These are phyloP conservation scores for Drosophila parthenogenetica DNA, from an alignment of 2,888 invertebrate genomes.

Conservation along the genomic window DNA sequence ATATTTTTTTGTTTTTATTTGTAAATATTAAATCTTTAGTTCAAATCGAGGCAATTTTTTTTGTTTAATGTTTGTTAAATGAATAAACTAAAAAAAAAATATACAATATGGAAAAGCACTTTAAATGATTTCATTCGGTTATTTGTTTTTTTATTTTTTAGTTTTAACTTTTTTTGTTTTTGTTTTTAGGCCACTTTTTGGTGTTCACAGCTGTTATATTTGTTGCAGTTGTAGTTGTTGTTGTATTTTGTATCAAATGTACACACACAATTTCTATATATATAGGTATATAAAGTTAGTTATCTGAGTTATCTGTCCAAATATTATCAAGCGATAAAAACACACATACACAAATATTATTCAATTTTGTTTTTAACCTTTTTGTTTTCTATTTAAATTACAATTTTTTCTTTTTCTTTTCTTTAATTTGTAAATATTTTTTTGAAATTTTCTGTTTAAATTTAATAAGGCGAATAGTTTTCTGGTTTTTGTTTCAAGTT, in stretches of 20 bases:
- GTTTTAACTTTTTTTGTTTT: constrained; percentile 40
- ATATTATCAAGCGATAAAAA: constrained; percentile 60
- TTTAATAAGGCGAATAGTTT: constrained; percentile 50
- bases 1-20: constrained; percentile 21
- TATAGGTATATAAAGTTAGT: constrained; percentile 27
- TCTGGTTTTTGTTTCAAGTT: constrained; percentile 15
- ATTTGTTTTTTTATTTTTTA: constrained; percentile 22
- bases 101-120: constrained; percentile 58
- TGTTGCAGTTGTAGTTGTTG: constrained; percentile 17
- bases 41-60: constrained; percentile 71
- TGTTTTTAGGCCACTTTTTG: constrained; percentile 75
- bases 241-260: constrained; percentile 23
- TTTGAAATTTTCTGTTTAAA: constrained; percentile 22
- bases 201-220: constrained; percentile 74
- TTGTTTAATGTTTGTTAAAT: constrained; percentile 11
- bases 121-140: constrained; percentile 45
- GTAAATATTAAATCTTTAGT: constrained; percentile 74
- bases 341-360: constrained; percentile 70
- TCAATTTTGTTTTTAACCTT: constrained; percentile 17
- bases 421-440: constrained; percentile 47
- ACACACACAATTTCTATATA: constrained; percentile 42
- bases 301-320: constrained; percentile 38
- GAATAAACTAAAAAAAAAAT: constrained; percentile 16
- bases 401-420: constrained; percentile 14
- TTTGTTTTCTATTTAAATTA: constrained; percentile 9